Evolutionary conservation across 2,888 invertebrate genomes (phyloP), one percentile per base, ranked within the genome.

Genomic region (Himalopsyche tibetana): DNA sequence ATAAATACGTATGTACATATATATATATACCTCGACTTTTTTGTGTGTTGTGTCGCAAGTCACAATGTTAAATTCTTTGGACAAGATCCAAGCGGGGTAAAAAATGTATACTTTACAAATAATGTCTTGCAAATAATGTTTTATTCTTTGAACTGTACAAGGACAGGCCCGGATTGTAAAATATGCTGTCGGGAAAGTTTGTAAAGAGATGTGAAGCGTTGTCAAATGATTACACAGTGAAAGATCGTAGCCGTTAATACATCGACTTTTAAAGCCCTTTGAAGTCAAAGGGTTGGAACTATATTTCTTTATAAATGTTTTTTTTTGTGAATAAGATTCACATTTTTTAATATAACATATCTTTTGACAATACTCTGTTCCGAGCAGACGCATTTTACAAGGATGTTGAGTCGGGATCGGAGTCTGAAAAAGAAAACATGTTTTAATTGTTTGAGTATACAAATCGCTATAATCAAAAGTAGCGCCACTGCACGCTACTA

Each of bases 51-150:
- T 56, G 56, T 56, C 56, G 56, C n/a, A 56, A n/a, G 28, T 5
- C 63, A 19, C 63, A 63, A 63, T 19, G 63, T 63, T 15, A 28
- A 63, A 63, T 5, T 19, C 4, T 8, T 63, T 63, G 63, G 63
- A 63, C 28, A 8, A 28, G 63, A 28, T 63, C 63, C 63, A 63
- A 63, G 63, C 63, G 15, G 19, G 6, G 63, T 9, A 28, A 28
- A 28, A 63, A 63, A 63, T 63, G 63, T 63, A 63, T 63, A 63
- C 63, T 63, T 63, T 63, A 63, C 63, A 63, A 63, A 63, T 56
- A 56, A 4, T 19, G n/a, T 56, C 56, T 56, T 56, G n/a, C 19
- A 56, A 56, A 56, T 63, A 63, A 63, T 63, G 28, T 51, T 51
- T 51, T 51, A 63, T 63, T n/a, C 28, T 11, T 63, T 19, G 63